Evolutionary conservation across 2,113 vertebrate species (phyloP), one percentile per base, ranked within the genome.

Genomic region (Camelus dromedarius): DNA sequence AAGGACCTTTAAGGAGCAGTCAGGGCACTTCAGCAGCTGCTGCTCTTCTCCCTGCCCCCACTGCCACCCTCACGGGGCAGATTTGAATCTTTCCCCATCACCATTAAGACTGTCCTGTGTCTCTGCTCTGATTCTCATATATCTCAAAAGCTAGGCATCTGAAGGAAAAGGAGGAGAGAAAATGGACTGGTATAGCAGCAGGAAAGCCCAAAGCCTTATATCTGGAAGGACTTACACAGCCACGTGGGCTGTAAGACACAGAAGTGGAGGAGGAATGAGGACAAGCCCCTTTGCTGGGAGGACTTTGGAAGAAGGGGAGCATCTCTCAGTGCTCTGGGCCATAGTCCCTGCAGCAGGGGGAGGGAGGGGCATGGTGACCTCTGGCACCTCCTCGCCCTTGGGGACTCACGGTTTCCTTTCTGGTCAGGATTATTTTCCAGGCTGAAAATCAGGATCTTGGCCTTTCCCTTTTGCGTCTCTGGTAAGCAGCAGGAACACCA

Each of bases 391-490:
- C 84, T 87, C n/a, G 12, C 35, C 52, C 28, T 10, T 2, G 24
- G 72, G 52, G 35, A 69, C 26, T 32, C 16, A 1, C 38, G 32
- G 38, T 62, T 48, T 52, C 69, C 28, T 70, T 12, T 30, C 60
- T 18, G 24, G 56, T 54, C 50, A 30, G 38, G 50, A 86, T 91
- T 70, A 79, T 82, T 80, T 89, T 93, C 52, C 75, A 82, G 76
- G 35, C 75, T 91, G 52, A 69, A 93, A 79, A 70, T 62, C 50
- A 84, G 90, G 62, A 94, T 93, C 35, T 66, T 76, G 42, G 69
- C 56, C 91, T 86, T 82, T 89, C 80, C 76, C 42, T 91, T 58
- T 70, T 66, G 35, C 0, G 2, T 83, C 77, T 95, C 67, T 52
- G 14, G 52, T 58, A 70, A 95, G 77, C 91, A 94, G 72, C 91